Percentiles rank a stretch among this genome's conserved stretches.
Conservation (phyloP, 2,888 invertebrate species). For the Apamea sordens region DNA sequence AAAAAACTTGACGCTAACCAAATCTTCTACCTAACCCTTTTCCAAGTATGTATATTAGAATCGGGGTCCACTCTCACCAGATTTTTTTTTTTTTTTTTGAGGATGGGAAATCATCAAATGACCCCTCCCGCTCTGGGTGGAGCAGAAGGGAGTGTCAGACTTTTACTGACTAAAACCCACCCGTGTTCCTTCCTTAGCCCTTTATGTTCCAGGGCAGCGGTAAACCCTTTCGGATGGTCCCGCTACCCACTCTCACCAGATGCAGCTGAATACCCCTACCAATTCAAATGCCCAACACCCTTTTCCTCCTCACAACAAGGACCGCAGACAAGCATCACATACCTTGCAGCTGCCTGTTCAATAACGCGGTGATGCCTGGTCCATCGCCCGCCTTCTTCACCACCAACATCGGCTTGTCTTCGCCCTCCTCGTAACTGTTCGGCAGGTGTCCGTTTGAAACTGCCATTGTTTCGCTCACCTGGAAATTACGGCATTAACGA, state of each 20-base stretch:
- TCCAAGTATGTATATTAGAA: neutral
- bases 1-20: neutral
- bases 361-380: constrained; percentile 94
- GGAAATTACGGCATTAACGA: constrained; percentile 55
- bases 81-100: no score
- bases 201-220: no score
- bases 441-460: constrained; percentile 93
- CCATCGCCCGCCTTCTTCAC: constrained; percentile 94
- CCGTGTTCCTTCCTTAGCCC: no score
- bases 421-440: constrained; percentile 93
- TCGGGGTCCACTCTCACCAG: neutral
- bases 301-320: neutral
- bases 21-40: neutral
- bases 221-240: no score
- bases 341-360: constrained; percentile 95
- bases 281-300: constrained; percentile 51
- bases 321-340: constrained; percentile 32
- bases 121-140: no score
- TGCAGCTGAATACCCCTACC: neutral
- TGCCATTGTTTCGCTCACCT: constrained; percentile 95
- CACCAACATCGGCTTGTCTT: constrained; percentile 94
- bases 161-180: no score
- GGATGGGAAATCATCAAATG: no score
- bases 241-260: neutral
- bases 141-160: no score